Conservation (phyloP, 1,140 invertebrate genomes). For the Ceratina australensis region DNA sequence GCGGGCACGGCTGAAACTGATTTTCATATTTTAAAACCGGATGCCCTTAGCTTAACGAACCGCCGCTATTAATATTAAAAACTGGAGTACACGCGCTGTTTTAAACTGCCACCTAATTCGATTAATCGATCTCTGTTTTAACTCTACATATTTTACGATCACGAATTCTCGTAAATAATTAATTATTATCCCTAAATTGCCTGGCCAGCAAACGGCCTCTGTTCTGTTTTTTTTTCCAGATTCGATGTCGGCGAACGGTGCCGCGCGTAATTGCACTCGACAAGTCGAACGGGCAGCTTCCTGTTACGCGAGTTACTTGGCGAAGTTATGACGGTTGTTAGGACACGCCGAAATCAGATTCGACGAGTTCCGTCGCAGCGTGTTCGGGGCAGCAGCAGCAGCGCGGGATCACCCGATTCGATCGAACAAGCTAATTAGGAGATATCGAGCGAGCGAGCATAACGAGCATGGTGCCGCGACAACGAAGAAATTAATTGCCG, state of each 20-base stretch:
- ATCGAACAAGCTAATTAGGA: slow-evolving; percentile 56
- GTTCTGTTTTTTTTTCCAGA: too few relatives aligned
- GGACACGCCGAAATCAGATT: slow-evolving; percentile 47
- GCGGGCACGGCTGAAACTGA: slow-evolving; percentile 16
- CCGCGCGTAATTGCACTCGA: too few relatives aligned
- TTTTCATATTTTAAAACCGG: slow-evolving; percentile 43
- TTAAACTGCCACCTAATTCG: too few relatives aligned
- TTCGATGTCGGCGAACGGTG: too few relatives aligned
- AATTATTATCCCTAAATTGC: too few relatives aligned
- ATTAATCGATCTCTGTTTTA: too few relatives aligned
- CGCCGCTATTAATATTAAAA: too few relatives aligned
- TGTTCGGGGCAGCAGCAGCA: neutral
- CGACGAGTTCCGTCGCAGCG: neutral
- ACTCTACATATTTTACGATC: too few relatives aligned
- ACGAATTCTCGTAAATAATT: too few relatives aligned
- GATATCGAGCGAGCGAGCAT: slow-evolving; percentile 46
- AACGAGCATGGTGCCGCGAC: slow-evolving; percentile 30
- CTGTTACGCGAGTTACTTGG: neutral
- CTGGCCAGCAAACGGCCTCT: too few relatives aligned
- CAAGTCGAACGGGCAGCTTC: too few relatives aligned
- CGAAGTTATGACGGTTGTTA: slow-evolving; percentile 57
- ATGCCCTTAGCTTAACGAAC: slow-evolving; percentile 14
- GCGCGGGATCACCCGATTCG: neutral
- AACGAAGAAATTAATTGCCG: slow-evolving; percentile 58
- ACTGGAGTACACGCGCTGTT: too few relatives aligned